Base-by-base conservation (phyloP, 2,888 invertebrate species). In the Cyrtodaria siliqua region DNA sequence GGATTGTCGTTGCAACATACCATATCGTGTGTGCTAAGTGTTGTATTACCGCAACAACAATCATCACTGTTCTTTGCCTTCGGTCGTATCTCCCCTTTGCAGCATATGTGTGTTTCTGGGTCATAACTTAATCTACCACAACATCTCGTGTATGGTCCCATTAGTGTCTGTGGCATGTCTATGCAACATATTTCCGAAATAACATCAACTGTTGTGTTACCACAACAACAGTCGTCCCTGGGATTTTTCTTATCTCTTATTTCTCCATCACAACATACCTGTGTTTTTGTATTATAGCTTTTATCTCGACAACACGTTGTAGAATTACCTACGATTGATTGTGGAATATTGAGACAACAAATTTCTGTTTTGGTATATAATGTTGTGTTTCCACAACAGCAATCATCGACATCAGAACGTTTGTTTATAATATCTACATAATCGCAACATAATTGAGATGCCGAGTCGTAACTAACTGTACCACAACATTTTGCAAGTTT, bases 1-100 rank as follows among this genome's bases (percentile, higher is more conserved):
- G 77, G 77, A 42, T 24, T 47, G n/a, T 72, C 68, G n/a, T 78
- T 69, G 42, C 72, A 78, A 27, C 72, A 78, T 3, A 72, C 40
- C 47, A 69, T 53, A 2, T 52, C 55, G 14, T 50, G 52, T 16
- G 72, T 55, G 33, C 64, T 61, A 26, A 60, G 55, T 24, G 77
- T 78, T 44, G 69, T 63, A 14, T 76, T 63, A 9, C 78, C 78
- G 50, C 78, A 78, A 52, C 78, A 78, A 18, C 72, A 69, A 27
- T 78, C 72, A 56, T 78, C 69, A 12, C 55, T 42, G 8, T 47
- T 47, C 12, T 68, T 52, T 16, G 18, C 50, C 24, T 78, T 78
- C 24, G 61, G 61, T 60, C 60, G 27, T 24, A 68, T 33, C 50
- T 73, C 59, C 16, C 78, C 72, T 18, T 73, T 63, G 44, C 78